Evolutionary conservation across 2,888 invertebrate species (phyloP).

Genomic region (Torymus tubicola): DNA sequence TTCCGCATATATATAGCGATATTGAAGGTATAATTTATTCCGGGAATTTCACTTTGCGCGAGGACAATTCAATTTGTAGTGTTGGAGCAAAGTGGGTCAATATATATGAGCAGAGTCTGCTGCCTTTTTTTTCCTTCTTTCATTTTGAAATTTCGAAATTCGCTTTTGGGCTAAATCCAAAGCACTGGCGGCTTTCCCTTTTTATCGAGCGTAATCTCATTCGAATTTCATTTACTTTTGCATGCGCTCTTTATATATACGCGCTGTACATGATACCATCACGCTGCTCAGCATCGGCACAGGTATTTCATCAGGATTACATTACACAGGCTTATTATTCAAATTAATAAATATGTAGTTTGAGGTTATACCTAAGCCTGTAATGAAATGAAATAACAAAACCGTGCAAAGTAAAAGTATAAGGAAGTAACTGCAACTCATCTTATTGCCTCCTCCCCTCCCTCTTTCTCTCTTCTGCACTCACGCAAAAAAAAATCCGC

Average conservation of each 20-base stretch:
- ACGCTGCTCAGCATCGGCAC: too few species aligned
- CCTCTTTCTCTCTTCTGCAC: neutral
- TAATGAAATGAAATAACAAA: too few species aligned
- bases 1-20: conserved; percentile 3
- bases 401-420: neutral
- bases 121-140: neutral
- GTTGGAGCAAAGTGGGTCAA: conserved; percentile 25
- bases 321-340: too few species aligned
- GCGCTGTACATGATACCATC: too few species aligned
- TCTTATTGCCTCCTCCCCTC: neutral
- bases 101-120: neutral
- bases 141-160: conserved; percentile 17
- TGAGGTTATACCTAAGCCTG: too few species aligned
- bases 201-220: conserved; percentile 12
- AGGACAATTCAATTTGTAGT: conserved; percentile 34
- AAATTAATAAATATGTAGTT: too few species aligned
- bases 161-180: conserved; percentile 24
- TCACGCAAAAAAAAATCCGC: neutral
- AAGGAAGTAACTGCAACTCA: conserved; percentile 5
- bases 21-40: conserved; percentile 18
- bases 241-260: neutral
- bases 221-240: neutral
- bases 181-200: conserved; percentile 1
- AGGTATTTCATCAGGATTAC: too few species aligned
- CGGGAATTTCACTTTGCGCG: neutral